Conservation (phyloP, 1,140 invertebrate genomes). For the Venturia canescens region DNA sequence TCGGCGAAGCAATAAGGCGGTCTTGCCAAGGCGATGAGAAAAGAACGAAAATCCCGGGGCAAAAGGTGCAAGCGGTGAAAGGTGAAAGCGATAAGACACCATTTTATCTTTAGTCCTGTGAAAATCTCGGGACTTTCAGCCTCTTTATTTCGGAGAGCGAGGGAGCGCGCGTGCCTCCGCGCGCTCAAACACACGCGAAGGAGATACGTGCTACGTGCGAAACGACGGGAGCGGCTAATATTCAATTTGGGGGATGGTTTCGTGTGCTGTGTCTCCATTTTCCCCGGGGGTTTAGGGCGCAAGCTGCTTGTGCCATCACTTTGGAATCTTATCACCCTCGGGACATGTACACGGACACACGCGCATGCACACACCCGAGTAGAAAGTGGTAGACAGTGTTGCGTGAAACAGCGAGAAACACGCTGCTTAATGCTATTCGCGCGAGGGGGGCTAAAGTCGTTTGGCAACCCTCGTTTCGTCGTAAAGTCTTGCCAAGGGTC, state of each 20-base stretch:
- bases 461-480: constrained; percentile 41
- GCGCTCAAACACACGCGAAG: background rate
- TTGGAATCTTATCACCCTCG: constrained; percentile 39
- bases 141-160: no score
- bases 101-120: background rate
- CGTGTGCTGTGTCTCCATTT: constrained; percentile 1
- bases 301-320: constrained; percentile 8
- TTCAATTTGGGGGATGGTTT: constrained; percentile 39
- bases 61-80: no score
- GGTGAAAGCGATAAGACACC: no score
- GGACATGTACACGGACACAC: background rate
- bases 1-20: background rate
- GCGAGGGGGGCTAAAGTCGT: constrained; percentile 29
- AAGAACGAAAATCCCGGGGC: no score
- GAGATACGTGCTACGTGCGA: background rate
- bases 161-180: no score
- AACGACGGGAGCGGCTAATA: constrained; percentile 32
- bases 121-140: background rate
- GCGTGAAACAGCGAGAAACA: background rate
- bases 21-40: no score
- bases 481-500: constrained; percentile 22
- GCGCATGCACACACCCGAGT: no score
- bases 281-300: background rate
- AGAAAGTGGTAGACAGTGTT: background rate
- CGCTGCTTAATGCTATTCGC: background rate